Evolutionary conservation across 2,797 vertebrate genomes (phyloP), one percentile per base, ranked within the genome.

Genomic region (Staurois parvus): DNA sequence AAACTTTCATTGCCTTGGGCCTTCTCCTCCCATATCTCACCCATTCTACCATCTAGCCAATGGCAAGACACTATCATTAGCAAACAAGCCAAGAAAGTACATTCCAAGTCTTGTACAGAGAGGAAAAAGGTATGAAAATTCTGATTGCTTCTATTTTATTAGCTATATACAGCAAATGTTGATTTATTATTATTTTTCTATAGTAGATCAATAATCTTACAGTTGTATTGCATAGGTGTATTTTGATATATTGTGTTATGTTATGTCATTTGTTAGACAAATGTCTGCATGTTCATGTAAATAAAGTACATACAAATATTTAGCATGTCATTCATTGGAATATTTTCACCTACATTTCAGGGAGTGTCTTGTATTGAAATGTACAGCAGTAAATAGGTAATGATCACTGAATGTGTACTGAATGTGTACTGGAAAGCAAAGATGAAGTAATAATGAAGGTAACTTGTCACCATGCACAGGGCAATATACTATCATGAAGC

Each of bases 11-110:
- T 29, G 69, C 81, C 73, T 83, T 29, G 66, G 84, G 85, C 73
- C n/a, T 28, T 70, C 79, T 70, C 73, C 85, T 77, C 85, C 85
- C 79, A 76, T 45, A 32, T n/a, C 72, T 81, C 64, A 72, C 79
- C 59, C 66, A 76, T 66, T 81, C 8, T 13, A 69, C 40, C 11
- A 17, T 7, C 42, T 70, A 11, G 26, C 48, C 66, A 76, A 64
- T 72, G 30, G 28, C 13, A 77, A 86, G 32, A 85, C 64, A 64
- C 37, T 62, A 0, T 10, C 3, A 80, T 32, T 69, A 70, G 34
- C 21, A 64, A 37, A 68, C 34, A 42, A 62, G 66, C 30, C 26
- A 79, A 34, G 40, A 10, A 81, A 70, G 28, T 4, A 77, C 52
- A 77, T 48, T 72, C 28, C 72, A 66, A 29, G 48, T 15, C 19